Evolutionary conservation across 2,888 invertebrate species (phyloP).

Genomic region (Drosophila flavopinicola): DNA sequence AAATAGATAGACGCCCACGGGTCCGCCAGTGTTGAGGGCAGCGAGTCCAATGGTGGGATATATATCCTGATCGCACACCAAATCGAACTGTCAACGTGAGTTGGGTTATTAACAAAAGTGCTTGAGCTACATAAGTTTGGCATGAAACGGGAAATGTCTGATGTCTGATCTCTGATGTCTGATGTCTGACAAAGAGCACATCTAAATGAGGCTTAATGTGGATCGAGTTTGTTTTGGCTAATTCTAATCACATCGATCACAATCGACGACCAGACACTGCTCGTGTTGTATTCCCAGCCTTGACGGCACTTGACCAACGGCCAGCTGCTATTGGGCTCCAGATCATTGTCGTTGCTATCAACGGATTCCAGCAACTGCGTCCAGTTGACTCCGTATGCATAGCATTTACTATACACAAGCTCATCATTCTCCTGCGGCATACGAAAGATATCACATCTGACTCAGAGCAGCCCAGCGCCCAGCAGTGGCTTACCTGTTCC

Average conservation of each 20-base stretch:
- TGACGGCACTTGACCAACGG: slow-evolving; percentile 88
- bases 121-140: neutral
- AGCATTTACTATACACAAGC: slow-evolving; percentile 88
- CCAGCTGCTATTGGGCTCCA: slow-evolving; percentile 86
- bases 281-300: slow-evolving; percentile 92
- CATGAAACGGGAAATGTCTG: slow-evolving; percentile 37
- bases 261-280: slow-evolving; percentile 90
- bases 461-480: too few relatives aligned
- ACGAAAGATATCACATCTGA: neutral
- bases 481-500: slow-evolving; percentile 83
- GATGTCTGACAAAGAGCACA: slow-evolving; percentile 46
- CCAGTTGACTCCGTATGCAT: slow-evolving; percentile 91
- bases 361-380: slow-evolving; percentile 84
- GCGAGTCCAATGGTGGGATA: slow-evolving; percentile 95
- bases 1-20: slow-evolving; percentile 95
- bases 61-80: slow-evolving; percentile 94
- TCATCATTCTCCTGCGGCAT: slow-evolving; percentile 78
- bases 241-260: slow-evolving; percentile 89
- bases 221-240: neutral
- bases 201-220: slow-evolving; percentile 46
- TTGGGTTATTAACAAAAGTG: neutral
- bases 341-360: slow-evolving; percentile 30
- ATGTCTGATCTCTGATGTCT: too few relatives aligned
- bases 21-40: slow-evolving; percentile 94
- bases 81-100: slow-evolving; percentile 87